Conservation (phyloP, 2,888 invertebrate genomes). For the Synanthedon tipuliformis region DNA sequence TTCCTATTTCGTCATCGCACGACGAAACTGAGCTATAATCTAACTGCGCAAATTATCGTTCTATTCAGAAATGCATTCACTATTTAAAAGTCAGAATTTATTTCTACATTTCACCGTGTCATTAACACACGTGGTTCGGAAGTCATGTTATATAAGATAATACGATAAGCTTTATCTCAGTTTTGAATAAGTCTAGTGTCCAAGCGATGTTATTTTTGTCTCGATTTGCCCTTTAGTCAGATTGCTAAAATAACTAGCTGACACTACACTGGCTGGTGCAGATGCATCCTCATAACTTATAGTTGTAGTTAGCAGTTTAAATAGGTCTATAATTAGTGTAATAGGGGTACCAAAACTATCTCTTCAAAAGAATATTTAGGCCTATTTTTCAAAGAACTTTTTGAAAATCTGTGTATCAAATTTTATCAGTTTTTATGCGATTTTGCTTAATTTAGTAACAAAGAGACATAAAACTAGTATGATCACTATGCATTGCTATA, state of each 20-base stretch:
- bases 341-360: too few relatives aligned
- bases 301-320: too few relatives aligned
- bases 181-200: not conserved
- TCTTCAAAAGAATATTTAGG: too few relatives aligned
- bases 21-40: slow-evolving; percentile 2
- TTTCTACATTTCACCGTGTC: too few relatives aligned
- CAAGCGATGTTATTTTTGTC: not conserved
- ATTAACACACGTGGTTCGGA: slow-evolving; percentile 30
- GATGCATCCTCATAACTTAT: not conserved
- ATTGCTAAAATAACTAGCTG: slow-evolving; percentile 30
- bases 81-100: too few relatives aligned
- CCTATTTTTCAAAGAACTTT: too few relatives aligned
- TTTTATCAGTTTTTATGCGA: too few relatives aligned
- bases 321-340: too few relatives aligned
- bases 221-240: slow-evolving; percentile 25
- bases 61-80: not conserved
- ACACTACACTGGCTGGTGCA: slow-evolving; percentile 12
- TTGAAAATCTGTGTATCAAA: too few relatives aligned
- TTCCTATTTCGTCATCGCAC: slow-evolving; percentile 19
- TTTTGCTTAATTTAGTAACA: too few relatives aligned
- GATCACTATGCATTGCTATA: too few relatives aligned
- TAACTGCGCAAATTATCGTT: slow-evolving; percentile 33
- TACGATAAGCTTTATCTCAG: not conserved
- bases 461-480: too few relatives aligned
- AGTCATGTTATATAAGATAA: not conserved